phyloP scores from a whole-genome alignment of 2,113 vertebrate species.

The Trichechus manatus region DNA sequence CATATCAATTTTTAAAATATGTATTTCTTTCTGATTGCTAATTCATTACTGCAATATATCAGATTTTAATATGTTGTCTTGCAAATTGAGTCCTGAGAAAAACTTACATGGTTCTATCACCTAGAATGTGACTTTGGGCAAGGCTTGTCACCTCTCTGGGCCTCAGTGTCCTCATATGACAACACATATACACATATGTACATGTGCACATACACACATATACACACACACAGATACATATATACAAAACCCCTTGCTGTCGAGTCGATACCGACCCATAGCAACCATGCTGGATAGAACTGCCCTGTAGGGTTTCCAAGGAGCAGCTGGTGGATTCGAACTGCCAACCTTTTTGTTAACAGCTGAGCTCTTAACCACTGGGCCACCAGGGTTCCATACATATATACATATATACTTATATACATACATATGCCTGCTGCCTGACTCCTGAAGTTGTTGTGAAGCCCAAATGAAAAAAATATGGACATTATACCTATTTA shows the following conservation, averaged over 20 bases:
- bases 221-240: no score
- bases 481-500: background rate
- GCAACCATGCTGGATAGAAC: background rate
- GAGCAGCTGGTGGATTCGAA: background rate
- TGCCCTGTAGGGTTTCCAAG: background rate
- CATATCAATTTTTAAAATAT: slow-evolving; percentile 14
- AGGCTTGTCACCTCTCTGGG: background rate
- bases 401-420: background rate
- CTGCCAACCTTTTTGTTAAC: background rate
- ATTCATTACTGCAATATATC: background rate
- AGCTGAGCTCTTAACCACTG: background rate
- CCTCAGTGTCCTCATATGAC: background rate
- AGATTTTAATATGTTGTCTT: background rate
- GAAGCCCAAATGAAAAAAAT: background rate
- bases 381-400: background rate
- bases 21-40: slow-evolving; percentile 19
- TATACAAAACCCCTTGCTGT: background rate
- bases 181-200: no score
- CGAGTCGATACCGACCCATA: background rate
- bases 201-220: no score
- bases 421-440: background rate
- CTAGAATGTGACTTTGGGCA: background rate
- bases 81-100: background rate
- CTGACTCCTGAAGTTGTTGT: background rate
- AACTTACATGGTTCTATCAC: background rate